Percentiles rank a stretch among this genome's conserved stretches.
phyloP scores from a whole-genome alignment of 2,113 vertebrate species.

The Misgurnus anguillicaudatus region DNA sequence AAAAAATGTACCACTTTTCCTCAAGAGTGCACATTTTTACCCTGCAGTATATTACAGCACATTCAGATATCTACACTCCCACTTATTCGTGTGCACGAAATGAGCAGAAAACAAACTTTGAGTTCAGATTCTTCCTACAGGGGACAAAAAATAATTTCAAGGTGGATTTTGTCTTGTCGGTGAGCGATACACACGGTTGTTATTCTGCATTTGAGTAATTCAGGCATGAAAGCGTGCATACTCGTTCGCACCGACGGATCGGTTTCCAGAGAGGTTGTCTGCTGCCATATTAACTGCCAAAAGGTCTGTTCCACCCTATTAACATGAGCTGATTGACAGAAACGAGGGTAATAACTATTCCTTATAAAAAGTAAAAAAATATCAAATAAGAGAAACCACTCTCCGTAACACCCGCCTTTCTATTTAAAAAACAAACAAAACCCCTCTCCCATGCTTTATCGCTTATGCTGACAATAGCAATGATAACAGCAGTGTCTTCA shows the following conservation, averaged over 20 bases:
- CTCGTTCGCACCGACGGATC: constrained; percentile 18
- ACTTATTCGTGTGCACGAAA: neutral
- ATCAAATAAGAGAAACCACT: neutral
- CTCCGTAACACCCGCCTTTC: too few species aligned
- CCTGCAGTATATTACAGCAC: neutral
- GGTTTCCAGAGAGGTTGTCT: constrained; percentile 23
- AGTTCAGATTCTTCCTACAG: constrained; percentile 16
- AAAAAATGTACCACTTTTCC: too few species aligned
- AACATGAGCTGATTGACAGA: constrained; percentile 6
- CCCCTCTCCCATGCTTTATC: neutral
- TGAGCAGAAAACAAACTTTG: neutral
- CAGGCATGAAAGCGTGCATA: neutral
- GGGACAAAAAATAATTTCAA: constrained; percentile 59
- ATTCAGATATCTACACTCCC: neutral
- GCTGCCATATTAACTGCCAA: constrained; percentile 5
- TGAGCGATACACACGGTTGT: constrained; percentile 14
- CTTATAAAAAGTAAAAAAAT: neutral
- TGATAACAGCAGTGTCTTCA: too few species aligned
- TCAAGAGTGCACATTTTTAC: neutral
- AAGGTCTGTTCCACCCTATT: neutral
- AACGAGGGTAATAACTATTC: neutral
- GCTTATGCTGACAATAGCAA: neutral
- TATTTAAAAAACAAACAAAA: neutral
- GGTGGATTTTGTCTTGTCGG: constrained; percentile 55
- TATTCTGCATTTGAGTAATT: constrained; percentile 27